Percentiles rank a stretch among this genome's conserved stretches.
Evolutionary conservation across 2,113 vertebrate species (phyloP).

Genomic region (Cacatua alba): DNA sequence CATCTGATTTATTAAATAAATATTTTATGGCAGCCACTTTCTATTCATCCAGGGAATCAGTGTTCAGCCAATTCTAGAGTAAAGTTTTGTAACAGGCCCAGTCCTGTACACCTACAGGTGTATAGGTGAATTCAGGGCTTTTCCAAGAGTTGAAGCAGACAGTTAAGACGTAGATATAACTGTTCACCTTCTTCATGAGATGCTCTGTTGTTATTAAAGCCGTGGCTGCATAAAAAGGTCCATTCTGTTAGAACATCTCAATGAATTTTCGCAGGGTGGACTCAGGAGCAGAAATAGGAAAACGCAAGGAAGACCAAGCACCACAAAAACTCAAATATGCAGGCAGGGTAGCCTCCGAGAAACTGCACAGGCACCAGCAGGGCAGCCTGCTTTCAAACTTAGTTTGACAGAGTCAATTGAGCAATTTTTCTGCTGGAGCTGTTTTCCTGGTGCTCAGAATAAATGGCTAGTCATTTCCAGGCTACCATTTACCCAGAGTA

Average conservation of each 20-base stretch:
- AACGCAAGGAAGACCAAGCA: neutral
- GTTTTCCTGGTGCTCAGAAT: neutral
- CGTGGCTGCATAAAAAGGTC: neutral
- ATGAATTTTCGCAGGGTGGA: accelerated
- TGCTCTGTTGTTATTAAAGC: neutral
- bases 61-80: neutral
- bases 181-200: neutral
- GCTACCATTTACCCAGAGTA: neutral
- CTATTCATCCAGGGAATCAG: neutral
- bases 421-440: neutral
- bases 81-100: neutral
- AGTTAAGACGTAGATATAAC: neutral
- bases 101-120: neutral
- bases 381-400: neutral
- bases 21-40: neutral
- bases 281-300: neutral
- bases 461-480: neutral
- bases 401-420: neutral
- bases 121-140: neutral
- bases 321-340: neutral
- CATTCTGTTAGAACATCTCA: neutral
- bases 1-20: neutral
- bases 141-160: neutral
- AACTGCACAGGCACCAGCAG: neutral
- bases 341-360: accelerated